These are phyloP conservation scores for Netelia virgata DNA, from an alignment of 2,888 invertebrate species.

Conservation along the genomic window DNA sequence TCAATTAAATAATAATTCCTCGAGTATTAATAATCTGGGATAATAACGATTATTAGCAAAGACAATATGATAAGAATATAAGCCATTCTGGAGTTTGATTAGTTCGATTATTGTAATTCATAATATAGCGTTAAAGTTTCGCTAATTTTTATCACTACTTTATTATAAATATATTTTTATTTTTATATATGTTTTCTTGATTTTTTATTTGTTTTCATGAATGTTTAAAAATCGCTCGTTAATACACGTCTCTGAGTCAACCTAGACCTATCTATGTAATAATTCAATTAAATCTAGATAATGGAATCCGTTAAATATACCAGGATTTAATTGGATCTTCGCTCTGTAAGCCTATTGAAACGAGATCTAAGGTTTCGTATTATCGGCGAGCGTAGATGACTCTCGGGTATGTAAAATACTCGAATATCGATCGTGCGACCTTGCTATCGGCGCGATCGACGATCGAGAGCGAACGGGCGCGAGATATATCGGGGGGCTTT, in stretches of 20 bases:
- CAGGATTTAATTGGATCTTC: slow-evolving; percentile 29
- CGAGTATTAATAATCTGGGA: not conserved
- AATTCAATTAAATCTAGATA: slow-evolving; percentile 17
- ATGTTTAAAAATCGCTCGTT: not conserved
- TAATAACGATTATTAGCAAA: not conserved
- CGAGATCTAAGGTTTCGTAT: slow-evolving; percentile 18
- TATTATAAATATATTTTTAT: not conserved
- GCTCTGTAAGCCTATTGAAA: slow-evolving; percentile 19
- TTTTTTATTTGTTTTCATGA: not conserved
- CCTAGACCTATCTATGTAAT: not conserved
- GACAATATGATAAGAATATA: not conserved
- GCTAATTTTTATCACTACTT: too few species aligned
- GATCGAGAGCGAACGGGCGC: not conserved
- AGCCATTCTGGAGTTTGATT: not conserved
- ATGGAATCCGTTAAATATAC: slow-evolving; percentile 12
- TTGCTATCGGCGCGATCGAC: slow-evolving; percentile 17
- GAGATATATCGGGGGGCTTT: not conserved
- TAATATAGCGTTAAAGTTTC: too few species aligned
- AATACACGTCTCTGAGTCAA: not conserved
- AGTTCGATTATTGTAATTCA: too few species aligned
- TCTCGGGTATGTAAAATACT: not conserved
- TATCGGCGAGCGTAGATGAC: slow-evolving; percentile 5
- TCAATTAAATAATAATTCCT: not conserved
- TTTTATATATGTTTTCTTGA: not conserved
- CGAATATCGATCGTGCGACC: slow-evolving; percentile 29